These are phyloP conservation scores for Proctacanthus coquilletti DNA, from an alignment of 1,140 invertebrate species.

Conservation along the genomic window DNA sequence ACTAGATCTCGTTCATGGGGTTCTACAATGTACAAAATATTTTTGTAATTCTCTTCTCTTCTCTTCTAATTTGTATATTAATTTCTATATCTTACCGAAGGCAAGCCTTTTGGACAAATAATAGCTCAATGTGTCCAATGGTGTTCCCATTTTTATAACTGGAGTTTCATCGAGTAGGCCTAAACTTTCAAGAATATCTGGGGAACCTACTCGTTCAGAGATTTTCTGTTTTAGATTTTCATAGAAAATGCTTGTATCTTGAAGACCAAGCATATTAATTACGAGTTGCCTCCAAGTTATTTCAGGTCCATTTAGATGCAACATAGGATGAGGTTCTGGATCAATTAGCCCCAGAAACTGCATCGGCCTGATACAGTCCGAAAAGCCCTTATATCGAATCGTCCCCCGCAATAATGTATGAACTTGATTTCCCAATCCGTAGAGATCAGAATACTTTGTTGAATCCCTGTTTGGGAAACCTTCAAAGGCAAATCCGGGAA, in stretches of 20 bases:
- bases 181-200: constrained; percentile 62
- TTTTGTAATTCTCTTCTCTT: neutral
- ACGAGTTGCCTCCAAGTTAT: constrained; percentile 91
- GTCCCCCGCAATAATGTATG: constrained; percentile 84
- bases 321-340: constrained; percentile 62
- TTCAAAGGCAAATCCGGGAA: constrained; percentile 94
- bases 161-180: constrained; percentile 73
- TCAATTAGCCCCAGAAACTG: constrained; percentile 81
- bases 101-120: constrained; percentile 76
- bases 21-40: constrained; percentile 1
- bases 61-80: neutral
- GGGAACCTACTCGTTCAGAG: constrained; percentile 56
- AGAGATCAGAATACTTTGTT: constrained; percentile 71
- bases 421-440: constrained; percentile 67
- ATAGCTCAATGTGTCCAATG: constrained; percentile 82
- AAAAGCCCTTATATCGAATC: constrained; percentile 77
- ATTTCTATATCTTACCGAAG: constrained; percentile 42
- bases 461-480: constrained; percentile 93
- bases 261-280: constrained; percentile 69
- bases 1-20: constrained; percentile 79
- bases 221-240: constrained; percentile 79
- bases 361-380: constrained; percentile 71
- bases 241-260: constrained; percentile 77
- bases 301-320: constrained; percentile 89
- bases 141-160: constrained; percentile 70